A percentile compares a stretch with the other conserved stretches of the same genome.
phyloP scores from a whole-genome alignment of 2,888 invertebrate species.

The Drosophila hamatofila region DNA sequence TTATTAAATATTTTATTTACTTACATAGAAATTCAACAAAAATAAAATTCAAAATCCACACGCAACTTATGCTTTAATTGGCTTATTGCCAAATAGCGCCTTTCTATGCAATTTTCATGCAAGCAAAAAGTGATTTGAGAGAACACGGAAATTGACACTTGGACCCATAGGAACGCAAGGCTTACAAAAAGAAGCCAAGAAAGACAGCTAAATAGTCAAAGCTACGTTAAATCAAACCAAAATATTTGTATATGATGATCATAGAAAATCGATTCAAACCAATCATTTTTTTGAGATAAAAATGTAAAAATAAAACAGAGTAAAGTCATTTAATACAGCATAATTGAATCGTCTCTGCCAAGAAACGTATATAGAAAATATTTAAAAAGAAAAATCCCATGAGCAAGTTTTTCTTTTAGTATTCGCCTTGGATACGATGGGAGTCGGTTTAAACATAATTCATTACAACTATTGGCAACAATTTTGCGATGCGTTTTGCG shows the following conservation, averaged over 20 bases:
- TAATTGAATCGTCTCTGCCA: not conserved
- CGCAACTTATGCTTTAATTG: not conserved
- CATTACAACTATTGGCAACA: constrained; percentile 30
- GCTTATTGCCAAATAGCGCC: not conserved
- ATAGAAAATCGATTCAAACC: not conserved
- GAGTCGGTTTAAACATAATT: constrained; percentile 19
- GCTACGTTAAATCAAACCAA: not conserved
- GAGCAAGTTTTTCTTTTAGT: constrained; percentile 32
- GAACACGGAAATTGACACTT: too few species aligned
- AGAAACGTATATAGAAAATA: not conserved
- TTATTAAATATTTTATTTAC: not conserved
- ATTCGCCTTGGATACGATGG: constrained; percentile 25
- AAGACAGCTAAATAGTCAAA: not conserved
- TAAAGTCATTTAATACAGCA: not conserved
- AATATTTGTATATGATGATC: not conserved
- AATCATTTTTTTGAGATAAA: too few species aligned
- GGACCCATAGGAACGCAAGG: not conserved
- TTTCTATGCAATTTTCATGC: constrained; percentile 8
- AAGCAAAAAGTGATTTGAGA: not conserved
- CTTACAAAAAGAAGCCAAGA: not conserved
- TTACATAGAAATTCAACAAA: not conserved
- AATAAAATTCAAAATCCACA: not conserved
- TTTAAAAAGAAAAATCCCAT: constrained; percentile 14
- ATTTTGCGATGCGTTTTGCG: constrained; percentile 18
- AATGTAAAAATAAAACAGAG: too few species aligned